A percentile compares a stretch with the other conserved stretches of the same genome.
Conservation (phyloP, 2,888 invertebrate genomes). For the Xestia ashworthii region DNA sequence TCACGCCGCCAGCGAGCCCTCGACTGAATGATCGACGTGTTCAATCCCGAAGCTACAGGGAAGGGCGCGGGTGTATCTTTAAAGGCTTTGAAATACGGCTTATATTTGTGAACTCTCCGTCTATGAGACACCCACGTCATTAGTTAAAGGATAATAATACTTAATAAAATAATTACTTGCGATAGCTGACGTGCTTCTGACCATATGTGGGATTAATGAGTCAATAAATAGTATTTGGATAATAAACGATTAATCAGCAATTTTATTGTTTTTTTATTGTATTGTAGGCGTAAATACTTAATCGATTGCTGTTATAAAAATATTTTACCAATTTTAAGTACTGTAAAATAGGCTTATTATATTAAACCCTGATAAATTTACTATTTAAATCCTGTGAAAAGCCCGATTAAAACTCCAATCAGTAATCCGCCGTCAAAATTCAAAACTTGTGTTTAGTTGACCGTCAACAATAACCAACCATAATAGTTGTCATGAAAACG, state of each 20-base stretch:
- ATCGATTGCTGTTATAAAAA: slow-evolving; percentile 4
- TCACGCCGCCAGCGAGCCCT: no score
- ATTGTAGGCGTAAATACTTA: neutral
- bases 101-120: no score
- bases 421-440: neutral
- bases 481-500: neutral
- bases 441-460: neutral
- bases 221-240: slow-evolving; percentile 6
- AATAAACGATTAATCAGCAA: slow-evolving; percentile 10
- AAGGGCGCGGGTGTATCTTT: no score
- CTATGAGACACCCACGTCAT: no score
- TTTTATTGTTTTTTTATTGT: slow-evolving; percentile 20
- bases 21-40: no score
- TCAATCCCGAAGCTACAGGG: no score
- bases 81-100: no score
- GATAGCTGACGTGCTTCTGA: slow-evolving; percentile 28
- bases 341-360: neutral
- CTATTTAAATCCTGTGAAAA: neutral
- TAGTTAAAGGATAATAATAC: no score
- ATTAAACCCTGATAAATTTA: neutral
- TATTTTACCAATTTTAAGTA: slow-evolving; percentile 1
- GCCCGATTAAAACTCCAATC: neutral
- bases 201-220: neutral
- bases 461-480: neutral
- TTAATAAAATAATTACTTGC: slow-evolving; percentile 23